Percentiles rank a stretch among this genome's conserved stretches.
Evolutionary conservation across 2,113 vertebrate species (phyloP).

Genomic region (Pluvialis apricaria): DNA sequence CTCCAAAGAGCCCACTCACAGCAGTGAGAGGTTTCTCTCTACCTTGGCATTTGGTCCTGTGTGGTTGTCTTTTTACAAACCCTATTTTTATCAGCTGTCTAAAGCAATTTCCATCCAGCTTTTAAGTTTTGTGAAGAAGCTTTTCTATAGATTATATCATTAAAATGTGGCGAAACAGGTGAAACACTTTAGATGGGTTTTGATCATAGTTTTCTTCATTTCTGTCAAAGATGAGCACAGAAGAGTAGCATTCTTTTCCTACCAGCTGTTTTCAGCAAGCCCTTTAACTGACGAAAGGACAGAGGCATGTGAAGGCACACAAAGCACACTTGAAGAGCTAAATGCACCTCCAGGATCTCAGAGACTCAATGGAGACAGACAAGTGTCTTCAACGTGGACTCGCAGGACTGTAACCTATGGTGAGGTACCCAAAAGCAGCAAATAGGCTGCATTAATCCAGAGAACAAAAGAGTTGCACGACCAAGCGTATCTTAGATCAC

Average conservation of each 20-base stretch:
- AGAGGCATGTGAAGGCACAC: not conserved
- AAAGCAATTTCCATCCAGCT: not conserved
- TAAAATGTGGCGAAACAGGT: not conserved
- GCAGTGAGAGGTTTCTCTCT: not conserved
- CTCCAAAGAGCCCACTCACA: not conserved
- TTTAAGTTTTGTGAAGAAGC: not conserved
- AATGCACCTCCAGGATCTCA: not conserved
- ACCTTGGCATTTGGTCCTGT: not conserved
- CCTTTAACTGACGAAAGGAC: not conserved
- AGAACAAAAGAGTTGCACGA: not conserved
- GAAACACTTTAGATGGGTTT: not conserved
- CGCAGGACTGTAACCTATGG: not conserved
- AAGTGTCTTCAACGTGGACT: not conserved
- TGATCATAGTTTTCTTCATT: not conserved
- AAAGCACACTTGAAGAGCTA: not conserved
- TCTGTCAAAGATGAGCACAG: not conserved
- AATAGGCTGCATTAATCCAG: not conserved
- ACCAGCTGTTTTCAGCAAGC: not conserved
- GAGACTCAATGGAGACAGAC: not conserved
- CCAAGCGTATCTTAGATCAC: not conserved
- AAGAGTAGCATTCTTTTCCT: not conserved
- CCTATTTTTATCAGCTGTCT: not conserved
- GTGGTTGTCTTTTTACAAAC: not conserved
- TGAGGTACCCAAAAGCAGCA: not conserved
- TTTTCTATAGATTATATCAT: not conserved